Conservation (phyloP, 2,797 vertebrate genomes). For the Cephalopachus bancanus region DNA sequence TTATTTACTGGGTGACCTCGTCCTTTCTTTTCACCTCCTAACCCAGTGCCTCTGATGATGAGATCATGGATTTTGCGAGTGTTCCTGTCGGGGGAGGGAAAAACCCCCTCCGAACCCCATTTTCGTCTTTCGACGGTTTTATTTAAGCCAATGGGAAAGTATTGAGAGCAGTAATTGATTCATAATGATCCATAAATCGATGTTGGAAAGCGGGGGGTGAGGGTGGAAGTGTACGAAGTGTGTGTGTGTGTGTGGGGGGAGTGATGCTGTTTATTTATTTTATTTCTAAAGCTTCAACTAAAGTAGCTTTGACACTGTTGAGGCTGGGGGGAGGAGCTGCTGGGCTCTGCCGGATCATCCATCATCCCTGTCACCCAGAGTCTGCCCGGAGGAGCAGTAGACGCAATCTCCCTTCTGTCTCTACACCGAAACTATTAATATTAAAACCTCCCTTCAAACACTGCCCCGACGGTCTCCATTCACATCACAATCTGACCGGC, state of each 20-base stretch:
- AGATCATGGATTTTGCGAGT: constrained; percentile 75
- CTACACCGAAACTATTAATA: constrained; percentile 96
- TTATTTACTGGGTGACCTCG: constrained; percentile 55
- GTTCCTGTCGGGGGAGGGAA: constrained; percentile 35
- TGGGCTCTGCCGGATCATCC: constrained; percentile 96
- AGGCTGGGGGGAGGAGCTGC: constrained; percentile 95
- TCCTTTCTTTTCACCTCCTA: constrained; percentile 61
- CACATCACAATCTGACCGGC: constrained; percentile 66
- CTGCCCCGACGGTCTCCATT: constrained; percentile 53
- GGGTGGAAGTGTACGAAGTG: constrained; percentile 78
- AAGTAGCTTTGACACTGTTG: constrained; percentile 93
- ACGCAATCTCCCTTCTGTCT: constrained; percentile 97
- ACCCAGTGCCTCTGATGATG: constrained; percentile 70
- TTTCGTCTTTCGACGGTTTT: constrained; percentile 80
- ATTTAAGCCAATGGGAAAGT: constrained; percentile 86
- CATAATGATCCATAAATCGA: constrained; percentile 89
- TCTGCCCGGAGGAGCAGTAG: constrained; percentile 94
- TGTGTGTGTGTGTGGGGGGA: not conserved
- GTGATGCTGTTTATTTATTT: constrained; percentile 90
- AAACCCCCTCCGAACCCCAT: constrained; percentile 65
- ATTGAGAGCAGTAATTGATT: constrained; percentile 89
- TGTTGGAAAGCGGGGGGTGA: constrained; percentile 77
- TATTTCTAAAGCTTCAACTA: constrained; percentile 93
- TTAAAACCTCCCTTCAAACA: constrained; percentile 92
- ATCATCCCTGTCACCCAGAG: constrained; percentile 98